These are phyloP conservation scores for Tachystola acroxantha DNA, from an alignment of 2,888 invertebrate genomes.

Conservation along the genomic window DNA sequence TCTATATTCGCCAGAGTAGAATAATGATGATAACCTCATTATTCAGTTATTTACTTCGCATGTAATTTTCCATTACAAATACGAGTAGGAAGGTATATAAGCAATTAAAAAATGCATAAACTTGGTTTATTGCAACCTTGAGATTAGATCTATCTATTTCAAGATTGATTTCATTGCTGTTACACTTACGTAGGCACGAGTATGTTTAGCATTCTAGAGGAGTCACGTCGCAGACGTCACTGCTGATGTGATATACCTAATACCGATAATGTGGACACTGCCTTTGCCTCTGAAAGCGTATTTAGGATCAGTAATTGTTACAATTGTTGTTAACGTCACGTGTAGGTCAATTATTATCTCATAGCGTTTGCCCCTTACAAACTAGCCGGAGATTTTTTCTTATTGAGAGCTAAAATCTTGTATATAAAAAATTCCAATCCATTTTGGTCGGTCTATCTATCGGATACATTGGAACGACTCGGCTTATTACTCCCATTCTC, in stretches of 20 bases:
- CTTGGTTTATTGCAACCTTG: conserved; percentile 3
- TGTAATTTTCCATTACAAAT: conserved; percentile 45
- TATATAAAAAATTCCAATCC: too few species aligned
- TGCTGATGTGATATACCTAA: background rate
- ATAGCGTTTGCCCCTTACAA: too few species aligned
- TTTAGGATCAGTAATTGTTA: too few species aligned
- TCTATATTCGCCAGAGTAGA: conserved; percentile 29
- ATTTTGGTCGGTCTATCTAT: too few species aligned
- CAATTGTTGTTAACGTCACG: too few species aligned
- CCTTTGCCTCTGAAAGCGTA: too few species aligned
- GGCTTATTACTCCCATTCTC: too few species aligned
- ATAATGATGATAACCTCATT: conserved; percentile 48
- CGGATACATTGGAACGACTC: too few species aligned
- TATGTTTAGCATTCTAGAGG: background rate
- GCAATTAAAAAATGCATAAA: conserved; percentile 1
- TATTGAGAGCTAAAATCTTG: too few species aligned
- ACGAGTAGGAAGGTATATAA: background rate
- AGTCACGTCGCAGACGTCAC: background rate
- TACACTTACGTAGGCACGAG: background rate
- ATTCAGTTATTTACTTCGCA: conserved; percentile 42
- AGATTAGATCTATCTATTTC: conserved; percentile 4
- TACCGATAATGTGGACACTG: conserved; percentile 1
- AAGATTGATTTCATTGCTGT: conserved; percentile 1
- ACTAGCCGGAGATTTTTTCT: too few species aligned
- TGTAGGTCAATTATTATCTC: too few species aligned